phyloP scores from a whole-genome alignment of 2,888 invertebrate genomes.

The Uloborus plumipes region DNA sequence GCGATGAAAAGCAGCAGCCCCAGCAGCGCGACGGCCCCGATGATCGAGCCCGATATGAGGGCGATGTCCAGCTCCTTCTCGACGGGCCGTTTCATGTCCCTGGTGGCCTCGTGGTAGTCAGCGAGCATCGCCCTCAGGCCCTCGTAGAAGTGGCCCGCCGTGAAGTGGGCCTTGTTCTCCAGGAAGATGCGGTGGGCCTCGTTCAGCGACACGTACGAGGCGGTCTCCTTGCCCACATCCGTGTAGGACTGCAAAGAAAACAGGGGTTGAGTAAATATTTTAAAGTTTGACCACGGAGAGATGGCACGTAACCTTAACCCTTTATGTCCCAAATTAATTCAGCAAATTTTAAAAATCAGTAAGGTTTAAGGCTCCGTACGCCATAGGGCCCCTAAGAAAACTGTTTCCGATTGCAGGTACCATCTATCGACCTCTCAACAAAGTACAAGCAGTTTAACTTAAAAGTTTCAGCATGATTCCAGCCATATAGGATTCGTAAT shows the following conservation, averaged over 20 bases:
- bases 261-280: no score
- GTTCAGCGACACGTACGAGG: constrained; percentile 27
- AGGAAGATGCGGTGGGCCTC: constrained; percentile 48
- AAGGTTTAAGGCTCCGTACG: no score
- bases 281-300: no score
- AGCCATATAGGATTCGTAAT: no score
- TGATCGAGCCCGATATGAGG: constrained; percentile 38
- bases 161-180: constrained; percentile 44
- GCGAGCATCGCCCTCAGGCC: constrained; percentile 38
- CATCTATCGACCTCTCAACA: no score
- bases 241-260: constrained; percentile 38
- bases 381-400: no score
- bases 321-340: no score
- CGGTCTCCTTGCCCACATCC: constrained; percentile 42
- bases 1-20: constrained; percentile 35
- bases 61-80: constrained; percentile 21
- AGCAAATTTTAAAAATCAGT: no score
- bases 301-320: no score
- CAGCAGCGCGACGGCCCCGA: constrained; percentile 34
- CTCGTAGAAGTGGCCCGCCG: constrained; percentile 34
- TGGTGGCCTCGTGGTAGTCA: constrained; percentile 27
- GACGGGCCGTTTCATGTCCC: not conserved
- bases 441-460: no score
- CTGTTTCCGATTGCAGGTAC: no score
- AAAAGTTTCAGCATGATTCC: no score